A percentile compares a stretch with the other conserved stretches of the same genome.
Evolutionary conservation across 1,140 invertebrate species (phyloP).

Genomic region (Euwallacea similis): DNA sequence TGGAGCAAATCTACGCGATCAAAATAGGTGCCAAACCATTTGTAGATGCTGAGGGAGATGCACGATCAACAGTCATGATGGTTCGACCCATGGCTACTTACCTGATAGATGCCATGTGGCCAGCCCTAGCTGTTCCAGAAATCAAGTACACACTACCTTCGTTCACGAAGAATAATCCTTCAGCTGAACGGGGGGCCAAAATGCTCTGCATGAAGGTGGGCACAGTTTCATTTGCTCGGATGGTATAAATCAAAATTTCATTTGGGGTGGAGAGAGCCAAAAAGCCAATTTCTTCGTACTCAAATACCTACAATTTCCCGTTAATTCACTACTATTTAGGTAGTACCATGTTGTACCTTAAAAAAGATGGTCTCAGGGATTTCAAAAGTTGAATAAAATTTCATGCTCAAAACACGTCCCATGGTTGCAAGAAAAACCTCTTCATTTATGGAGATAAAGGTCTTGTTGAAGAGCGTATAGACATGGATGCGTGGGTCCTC

Average conservation of each 20-base stretch:
- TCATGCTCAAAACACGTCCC: constrained; percentile 7
- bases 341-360: constrained; percentile 4
- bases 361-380: not conserved
- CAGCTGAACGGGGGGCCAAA: constrained; percentile 5
- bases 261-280: not conserved
- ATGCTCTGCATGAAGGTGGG: constrained; percentile 26
- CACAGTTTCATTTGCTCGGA: not conserved
- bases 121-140: constrained; percentile 18
- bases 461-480: constrained; percentile 22
- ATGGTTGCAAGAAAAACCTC: constrained; percentile 14
- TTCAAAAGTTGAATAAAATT: constrained; percentile 15
- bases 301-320: constrained; percentile 7
- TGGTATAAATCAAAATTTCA: constrained; percentile 6
- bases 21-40: constrained; percentile 43
- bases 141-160: constrained; percentile 38
- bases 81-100: constrained; percentile 9
- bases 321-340: too few species aligned
- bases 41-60: constrained; percentile 41
- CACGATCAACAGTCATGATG: not conserved
- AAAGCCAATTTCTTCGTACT: constrained; percentile 23
- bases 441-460: constrained; percentile 20
- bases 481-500: not conserved
- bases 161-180: constrained; percentile 38
- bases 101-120: constrained; percentile 16
- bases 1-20: constrained; percentile 37